phyloP scores from a whole-genome alignment of 1,140 invertebrate species.

The Pectinophora gossypiella region DNA sequence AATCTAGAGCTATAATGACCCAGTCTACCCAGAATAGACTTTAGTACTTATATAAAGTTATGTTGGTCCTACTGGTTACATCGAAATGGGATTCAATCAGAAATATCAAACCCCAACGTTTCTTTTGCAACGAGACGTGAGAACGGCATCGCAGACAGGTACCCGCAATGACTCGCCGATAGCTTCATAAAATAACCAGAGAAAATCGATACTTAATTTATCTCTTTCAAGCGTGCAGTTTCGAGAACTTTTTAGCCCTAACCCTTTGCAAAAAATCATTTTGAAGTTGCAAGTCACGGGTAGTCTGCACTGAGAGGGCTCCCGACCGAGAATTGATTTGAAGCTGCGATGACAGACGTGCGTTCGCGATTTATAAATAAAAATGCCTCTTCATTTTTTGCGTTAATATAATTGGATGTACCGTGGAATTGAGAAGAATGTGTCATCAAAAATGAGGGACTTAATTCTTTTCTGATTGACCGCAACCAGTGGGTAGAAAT shows the following conservation, averaged over 20 bases:
- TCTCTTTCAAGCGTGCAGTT: not conserved
- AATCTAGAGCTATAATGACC: no score
- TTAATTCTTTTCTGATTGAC: no score
- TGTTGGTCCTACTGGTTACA: no score
- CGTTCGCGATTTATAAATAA: not conserved
- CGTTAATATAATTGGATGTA: not conserved
- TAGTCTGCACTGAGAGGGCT: conserved; percentile 12
- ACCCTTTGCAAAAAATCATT: conserved; percentile 10
- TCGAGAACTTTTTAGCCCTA: not conserved
- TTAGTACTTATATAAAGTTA: no score
- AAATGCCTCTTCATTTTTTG: not conserved
- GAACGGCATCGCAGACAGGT: not conserved
- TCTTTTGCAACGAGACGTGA: not conserved
- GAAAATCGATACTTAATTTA: conserved; percentile 4
- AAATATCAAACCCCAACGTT: no score
- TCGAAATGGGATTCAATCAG: no score
- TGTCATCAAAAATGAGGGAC: no score
- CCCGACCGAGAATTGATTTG: conserved; percentile 29
- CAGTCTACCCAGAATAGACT: no score
- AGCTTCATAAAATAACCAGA: not conserved
- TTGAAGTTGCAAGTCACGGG: conserved; percentile 30
- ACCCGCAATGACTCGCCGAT: not conserved
- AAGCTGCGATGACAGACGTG: conserved; percentile 1
- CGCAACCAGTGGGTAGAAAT: no score
- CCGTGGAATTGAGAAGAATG: no score